Conservation (phyloP, 2,113 vertebrate genomes). For the Bos javanicus region DNA sequence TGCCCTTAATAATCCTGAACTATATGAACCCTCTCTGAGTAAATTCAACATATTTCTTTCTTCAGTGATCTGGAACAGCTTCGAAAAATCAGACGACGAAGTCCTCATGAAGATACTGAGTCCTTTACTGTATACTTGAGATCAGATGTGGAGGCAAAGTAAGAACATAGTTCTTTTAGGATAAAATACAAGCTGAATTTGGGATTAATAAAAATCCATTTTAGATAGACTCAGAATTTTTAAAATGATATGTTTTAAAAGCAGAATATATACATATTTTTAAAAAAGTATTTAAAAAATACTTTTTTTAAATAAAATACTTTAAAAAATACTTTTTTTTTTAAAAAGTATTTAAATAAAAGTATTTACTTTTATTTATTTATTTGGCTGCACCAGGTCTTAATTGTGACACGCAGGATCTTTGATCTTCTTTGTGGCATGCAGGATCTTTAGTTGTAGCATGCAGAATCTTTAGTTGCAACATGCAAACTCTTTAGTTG, state of each 20-base stretch:
- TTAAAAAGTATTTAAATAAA: background rate
- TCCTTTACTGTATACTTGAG: conserved; percentile 97
- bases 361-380: background rate
- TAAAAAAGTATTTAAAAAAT: background rate
- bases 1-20: background rate
- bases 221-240: conserved; percentile 4
- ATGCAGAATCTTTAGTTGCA: background rate
- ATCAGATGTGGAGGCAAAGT: conserved; percentile 97
- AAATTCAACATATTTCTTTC: conserved; percentile 34
- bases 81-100: conserved; percentile 92
- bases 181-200: background rate
- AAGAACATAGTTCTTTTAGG: conserved; percentile 68
- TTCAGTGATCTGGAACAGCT: conserved; percentile 94
- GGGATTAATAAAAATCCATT: background rate
- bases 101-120: conserved; percentile 97
- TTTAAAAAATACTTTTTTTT: no score
- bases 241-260: background rate
- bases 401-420: background rate
- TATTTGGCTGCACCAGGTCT: background rate
- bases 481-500: background rate
- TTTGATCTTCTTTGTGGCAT: background rate
- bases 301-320: no score
- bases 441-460: background rate
- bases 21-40: background rate
- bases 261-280: background rate